Conservation (phyloP, 2,888 invertebrate species). For the Stramonita haemastoma region DNA sequence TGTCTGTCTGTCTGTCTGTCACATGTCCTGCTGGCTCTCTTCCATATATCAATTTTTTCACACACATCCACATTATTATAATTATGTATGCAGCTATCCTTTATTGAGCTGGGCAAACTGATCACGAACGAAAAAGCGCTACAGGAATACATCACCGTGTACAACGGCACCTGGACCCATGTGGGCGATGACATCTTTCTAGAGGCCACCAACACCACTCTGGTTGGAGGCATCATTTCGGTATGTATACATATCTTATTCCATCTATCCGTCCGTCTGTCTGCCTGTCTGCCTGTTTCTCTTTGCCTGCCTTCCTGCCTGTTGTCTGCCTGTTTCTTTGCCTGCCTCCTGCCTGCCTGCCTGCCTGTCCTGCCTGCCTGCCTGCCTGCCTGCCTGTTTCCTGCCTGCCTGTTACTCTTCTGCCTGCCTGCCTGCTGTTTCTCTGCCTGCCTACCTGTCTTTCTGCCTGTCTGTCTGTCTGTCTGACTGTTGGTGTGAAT, state of each 20-base stretch:
- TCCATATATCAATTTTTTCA: not conserved
- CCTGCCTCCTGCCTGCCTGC: too few relatives aligned
- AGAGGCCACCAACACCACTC: conserved; percentile 52
- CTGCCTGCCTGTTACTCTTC: too few relatives aligned
- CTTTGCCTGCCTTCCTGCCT: too few relatives aligned
- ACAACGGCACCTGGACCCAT: conserved; percentile 52
- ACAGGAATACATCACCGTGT: conserved; percentile 42
- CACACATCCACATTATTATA: not conserved
- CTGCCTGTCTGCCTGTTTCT: not conserved
- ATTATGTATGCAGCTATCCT: conserved; percentile 8
- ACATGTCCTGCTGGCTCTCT: too few relatives aligned
- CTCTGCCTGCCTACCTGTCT: too few relatives aligned
- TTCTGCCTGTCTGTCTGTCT: too few relatives aligned
- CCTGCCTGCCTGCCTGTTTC: too few relatives aligned
- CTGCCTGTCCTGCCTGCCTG: too few relatives aligned
- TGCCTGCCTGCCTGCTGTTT: too few relatives aligned
- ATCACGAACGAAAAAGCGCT: conserved; percentile 47
- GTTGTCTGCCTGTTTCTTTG: too few relatives aligned
- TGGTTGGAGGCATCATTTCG: conserved; percentile 51
- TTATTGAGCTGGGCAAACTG: conserved; percentile 45
- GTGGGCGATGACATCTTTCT: conserved; percentile 52
- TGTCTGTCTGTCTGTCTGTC: too few relatives aligned
- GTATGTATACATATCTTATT: conserved; percentile 48
- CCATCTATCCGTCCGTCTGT: not conserved
- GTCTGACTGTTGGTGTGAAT: too few relatives aligned